Conservation (phyloP, 2,888 invertebrate species). For the Flexamia atlantica region DNA sequence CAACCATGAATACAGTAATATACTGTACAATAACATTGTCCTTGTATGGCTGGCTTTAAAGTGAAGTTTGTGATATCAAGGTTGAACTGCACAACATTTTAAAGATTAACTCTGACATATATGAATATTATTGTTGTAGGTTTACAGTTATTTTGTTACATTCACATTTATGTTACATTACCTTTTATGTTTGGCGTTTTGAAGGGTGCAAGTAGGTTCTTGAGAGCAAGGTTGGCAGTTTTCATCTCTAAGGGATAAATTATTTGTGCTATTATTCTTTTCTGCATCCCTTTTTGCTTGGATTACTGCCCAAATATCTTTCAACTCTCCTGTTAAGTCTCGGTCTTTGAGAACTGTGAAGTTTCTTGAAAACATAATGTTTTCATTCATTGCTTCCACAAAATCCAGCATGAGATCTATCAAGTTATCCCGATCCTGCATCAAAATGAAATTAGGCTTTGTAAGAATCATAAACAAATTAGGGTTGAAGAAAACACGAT, state of each 20-base stretch:
- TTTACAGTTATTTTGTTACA: no score
- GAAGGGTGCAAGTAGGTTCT: background rate
- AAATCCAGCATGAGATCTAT: slow-evolving; percentile 84
- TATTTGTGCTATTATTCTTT: slow-evolving; percentile 52
- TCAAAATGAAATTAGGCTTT: slow-evolving; percentile 62
- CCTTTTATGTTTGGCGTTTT: slow-evolving; percentile 51
- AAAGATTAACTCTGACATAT: no score
- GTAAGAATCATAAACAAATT: no score
- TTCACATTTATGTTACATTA: background rate
- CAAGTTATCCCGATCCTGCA: slow-evolving; percentile 81
- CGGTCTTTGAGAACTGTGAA: slow-evolving; percentile 81
- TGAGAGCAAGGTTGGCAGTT: slow-evolving; percentile 59
- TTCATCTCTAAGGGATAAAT: slow-evolving; percentile 53
- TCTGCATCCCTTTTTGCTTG: slow-evolving; percentile 80
- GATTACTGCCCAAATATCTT: slow-evolving; percentile 86
- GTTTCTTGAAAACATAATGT: slow-evolving; percentile 78
- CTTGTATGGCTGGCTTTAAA: no score
- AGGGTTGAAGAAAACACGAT: no score
- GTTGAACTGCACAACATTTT: no score
- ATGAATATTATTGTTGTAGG: no score
- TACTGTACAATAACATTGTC: no score
- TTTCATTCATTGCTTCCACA: slow-evolving; percentile 85
- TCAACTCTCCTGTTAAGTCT: slow-evolving; percentile 84
- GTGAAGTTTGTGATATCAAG: no score
- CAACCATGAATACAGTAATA: no score